These are phyloP conservation scores for Drosophila sturtevanti DNA, from an alignment of 1,140 invertebrate genomes.

Conservation along the genomic window DNA sequence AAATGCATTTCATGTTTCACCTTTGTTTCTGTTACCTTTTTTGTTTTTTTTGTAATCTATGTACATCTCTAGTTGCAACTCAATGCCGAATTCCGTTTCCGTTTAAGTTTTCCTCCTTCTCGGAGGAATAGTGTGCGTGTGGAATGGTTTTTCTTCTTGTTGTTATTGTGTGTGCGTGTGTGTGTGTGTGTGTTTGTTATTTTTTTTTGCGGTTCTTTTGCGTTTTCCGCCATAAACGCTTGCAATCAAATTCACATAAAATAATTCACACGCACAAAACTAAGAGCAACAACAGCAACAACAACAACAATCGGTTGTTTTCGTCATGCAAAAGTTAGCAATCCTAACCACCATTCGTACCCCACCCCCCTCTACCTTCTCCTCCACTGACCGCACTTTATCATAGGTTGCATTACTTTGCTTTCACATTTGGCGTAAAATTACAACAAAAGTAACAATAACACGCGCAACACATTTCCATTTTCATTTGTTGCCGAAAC, in stretches of 20 bases:
- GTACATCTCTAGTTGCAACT: slow-evolving; percentile 2
- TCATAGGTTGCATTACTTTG: slow-evolving; percentile 31
- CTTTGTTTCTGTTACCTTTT: no score
- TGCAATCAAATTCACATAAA: slow-evolving; percentile 78
- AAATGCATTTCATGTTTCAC: no score
- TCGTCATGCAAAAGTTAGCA: slow-evolving; percentile 57
- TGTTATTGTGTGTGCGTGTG: background rate
- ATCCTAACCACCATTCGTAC: background rate
- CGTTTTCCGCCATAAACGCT: slow-evolving; percentile 78
- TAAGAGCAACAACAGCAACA: slow-evolving; percentile 11
- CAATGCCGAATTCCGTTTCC: slow-evolving; percentile 15
- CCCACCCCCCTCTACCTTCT: background rate
- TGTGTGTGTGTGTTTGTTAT: background rate
- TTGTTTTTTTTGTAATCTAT: background rate
- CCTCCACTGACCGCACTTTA: background rate
- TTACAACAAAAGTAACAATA: slow-evolving; percentile 35
- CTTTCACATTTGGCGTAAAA: slow-evolving; percentile 53
- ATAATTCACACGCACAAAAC: slow-evolving; percentile 66
- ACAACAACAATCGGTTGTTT: slow-evolving; percentile 64
- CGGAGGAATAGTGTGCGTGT: slow-evolving; percentile 15
- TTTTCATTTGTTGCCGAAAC: slow-evolving; percentile 46
- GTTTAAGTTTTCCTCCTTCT: slow-evolving; percentile 14
- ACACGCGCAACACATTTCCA: slow-evolving; percentile 18
- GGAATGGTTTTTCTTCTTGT: no score
- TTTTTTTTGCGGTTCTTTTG: slow-evolving; percentile 43